phyloP scores from a whole-genome alignment of 2,888 invertebrate genomes.

The Lycaena phlaeas region DNA sequence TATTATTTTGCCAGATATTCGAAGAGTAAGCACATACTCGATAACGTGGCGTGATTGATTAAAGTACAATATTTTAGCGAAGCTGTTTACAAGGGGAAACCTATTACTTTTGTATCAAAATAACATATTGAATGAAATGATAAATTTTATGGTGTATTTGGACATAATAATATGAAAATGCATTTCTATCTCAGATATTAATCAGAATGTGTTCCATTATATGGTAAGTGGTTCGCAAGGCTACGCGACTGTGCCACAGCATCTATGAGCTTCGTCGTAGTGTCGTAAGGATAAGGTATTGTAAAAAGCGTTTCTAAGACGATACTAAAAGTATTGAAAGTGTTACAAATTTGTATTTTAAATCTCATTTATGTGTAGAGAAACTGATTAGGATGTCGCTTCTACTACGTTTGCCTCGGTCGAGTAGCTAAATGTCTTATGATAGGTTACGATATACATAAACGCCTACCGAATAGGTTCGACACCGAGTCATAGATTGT shows the following conservation, averaged over 20 bases:
- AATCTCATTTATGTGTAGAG: constrained; percentile 28
- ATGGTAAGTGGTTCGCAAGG: constrained; percentile 35
- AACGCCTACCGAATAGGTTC: too few species aligned
- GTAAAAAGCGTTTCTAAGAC: constrained; percentile 57
- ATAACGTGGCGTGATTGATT: constrained; percentile 9
- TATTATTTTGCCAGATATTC: neutral
- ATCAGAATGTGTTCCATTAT: constrained; percentile 48
- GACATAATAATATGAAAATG: neutral
- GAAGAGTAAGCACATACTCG: neutral
- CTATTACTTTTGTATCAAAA: neutral
- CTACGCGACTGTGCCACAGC: constrained; percentile 49
- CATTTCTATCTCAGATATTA: constrained; percentile 53
- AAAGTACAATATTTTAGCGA: constrained; percentile 18
- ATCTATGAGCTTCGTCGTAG: constrained; percentile 66
- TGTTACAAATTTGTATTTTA: constrained; percentile 72
- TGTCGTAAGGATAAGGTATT: constrained; percentile 57
- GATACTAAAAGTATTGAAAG: constrained; percentile 65
- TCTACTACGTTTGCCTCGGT: constrained; percentile 15
- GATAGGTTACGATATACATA: constrained; percentile 19
- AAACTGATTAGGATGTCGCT: constrained; percentile 17
- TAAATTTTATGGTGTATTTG: neutral
- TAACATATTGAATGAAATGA: neutral
- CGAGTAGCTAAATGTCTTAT: constrained; percentile 19
- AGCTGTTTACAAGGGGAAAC: neutral
- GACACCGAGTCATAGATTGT: too few species aligned